Conservation (phyloP, 2,888 invertebrate genomes). For the Drosophila stalkeri region DNA sequence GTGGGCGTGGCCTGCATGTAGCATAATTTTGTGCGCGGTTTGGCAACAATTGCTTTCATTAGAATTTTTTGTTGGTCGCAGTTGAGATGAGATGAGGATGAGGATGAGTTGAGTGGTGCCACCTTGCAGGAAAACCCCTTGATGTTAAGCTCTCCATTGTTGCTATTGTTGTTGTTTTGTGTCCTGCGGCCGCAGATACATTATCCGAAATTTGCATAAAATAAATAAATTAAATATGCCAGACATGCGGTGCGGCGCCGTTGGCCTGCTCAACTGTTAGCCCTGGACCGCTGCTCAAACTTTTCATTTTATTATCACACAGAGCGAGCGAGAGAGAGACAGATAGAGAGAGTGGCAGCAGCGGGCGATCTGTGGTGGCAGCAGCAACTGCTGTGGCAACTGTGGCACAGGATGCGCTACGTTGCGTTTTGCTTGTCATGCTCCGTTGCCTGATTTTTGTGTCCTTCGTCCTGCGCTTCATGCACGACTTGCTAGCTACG, state of each 20-base stretch:
- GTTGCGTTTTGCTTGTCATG: conserved; percentile 80
- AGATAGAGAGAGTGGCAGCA: conserved; percentile 9
- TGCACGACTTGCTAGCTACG: conserved; percentile 68
- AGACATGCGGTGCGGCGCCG: conserved; percentile 81
- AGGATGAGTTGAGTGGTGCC: conserved; percentile 40
- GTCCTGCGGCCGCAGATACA: conserved; percentile 82
- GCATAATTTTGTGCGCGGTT: conserved; percentile 81
- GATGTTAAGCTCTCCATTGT: conserved; percentile 39
- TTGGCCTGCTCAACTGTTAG: conserved; percentile 61
- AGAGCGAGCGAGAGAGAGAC: not conserved
- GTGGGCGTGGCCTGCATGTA: conserved; percentile 58
- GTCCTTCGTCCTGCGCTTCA: conserved; percentile 62
- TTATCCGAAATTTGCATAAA: conserved; percentile 84
- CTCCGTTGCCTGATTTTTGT: conserved; percentile 77
- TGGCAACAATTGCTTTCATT: conserved; percentile 82
- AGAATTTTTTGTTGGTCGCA: conserved; percentile 58
- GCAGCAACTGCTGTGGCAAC: conserved; percentile 21
- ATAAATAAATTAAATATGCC: conserved; percentile 84
- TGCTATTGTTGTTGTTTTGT: conserved; percentile 63
- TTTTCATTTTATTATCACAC: conserved; percentile 80
- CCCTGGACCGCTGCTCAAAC: conserved; percentile 54
- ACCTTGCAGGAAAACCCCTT: conserved; percentile 71
- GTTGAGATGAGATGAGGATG: conserved; percentile 4
- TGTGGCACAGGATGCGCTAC: conserved; percentile 75
- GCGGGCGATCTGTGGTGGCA: conserved; percentile 41